These are phyloP conservation scores for Theristicus caerulescens DNA, from an alignment of 2,113 vertebrate genomes.

Conservation along the genomic window DNA sequence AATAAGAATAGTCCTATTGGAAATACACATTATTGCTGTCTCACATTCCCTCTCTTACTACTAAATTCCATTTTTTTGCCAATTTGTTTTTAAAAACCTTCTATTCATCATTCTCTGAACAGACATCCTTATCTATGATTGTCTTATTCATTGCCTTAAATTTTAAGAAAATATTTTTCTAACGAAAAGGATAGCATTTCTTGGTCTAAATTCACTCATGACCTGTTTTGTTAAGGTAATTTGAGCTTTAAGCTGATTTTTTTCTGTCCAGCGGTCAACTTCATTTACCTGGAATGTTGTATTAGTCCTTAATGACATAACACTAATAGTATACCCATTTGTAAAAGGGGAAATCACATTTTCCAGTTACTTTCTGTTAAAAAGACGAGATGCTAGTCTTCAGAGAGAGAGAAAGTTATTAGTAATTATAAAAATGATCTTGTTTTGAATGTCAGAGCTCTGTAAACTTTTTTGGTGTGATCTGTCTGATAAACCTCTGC, in stretches of 20 bases:
- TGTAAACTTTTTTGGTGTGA: not conserved
- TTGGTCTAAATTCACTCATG: not conserved
- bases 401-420: not conserved
- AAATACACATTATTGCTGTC: not conserved
- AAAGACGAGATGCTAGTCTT: not conserved
- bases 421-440: not conserved
- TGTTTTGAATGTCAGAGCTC: not conserved
- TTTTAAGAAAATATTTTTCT: not conserved
- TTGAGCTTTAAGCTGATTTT: not conserved
- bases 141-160: slow-evolving; percentile 39
- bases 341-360: not conserved
- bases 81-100: not conserved
- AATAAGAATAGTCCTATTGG: not conserved
- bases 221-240: not conserved
- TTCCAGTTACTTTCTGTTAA: not conserved
- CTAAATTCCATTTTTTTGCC: not conserved
- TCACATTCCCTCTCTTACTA: not conserved
- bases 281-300: not conserved
- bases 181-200: not conserved
- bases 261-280: not conserved
- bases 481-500: not conserved
- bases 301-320: not conserved
- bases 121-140: not conserved
- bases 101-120: not conserved
- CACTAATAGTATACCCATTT: not conserved